Base-by-base conservation (phyloP, 2,888 invertebrate species). In the Eupelmus urozonus region DNA sequence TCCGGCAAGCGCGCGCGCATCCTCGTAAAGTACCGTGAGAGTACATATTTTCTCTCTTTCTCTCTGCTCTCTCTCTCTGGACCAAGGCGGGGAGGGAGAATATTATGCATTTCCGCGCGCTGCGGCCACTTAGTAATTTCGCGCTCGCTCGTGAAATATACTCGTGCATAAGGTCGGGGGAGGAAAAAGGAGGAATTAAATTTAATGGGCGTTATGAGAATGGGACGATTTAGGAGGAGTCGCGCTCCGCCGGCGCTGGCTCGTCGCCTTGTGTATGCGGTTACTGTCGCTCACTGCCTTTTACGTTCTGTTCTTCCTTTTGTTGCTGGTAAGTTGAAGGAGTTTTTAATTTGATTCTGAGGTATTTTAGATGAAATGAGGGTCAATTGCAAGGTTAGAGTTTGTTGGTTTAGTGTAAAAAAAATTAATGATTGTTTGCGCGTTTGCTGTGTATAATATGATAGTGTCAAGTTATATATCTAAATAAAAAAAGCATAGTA, bases 111-210 rank as follows among this genome's bases (percentile, higher is more conserved):
- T 78, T 78, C 59, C 74, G 60, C n/a, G 27, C 40, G 27, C 11
- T 27, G 34, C 2, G 34, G 63, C 66, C 70, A 74, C 70, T 78
- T 70, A n/a, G 70, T 74, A 78, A 78, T 70, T 78, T 70, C 40
- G 59, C 53, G 65, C 70, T 57, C 62, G 40, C 67, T 67, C 34
- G 45, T 57, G 59, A 62, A 53, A 67, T 75, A 29, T 40, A 40
- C 16, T 27, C 51, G 42, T 13, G 34, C 1, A 18, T 73, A 25
- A 20, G 23, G 27, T 18, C 57, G 69, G 13, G 27, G 45, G 27
- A 45, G 18, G 53, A 53, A 34, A 29, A n/a, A 53, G 53, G n/a
- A 3, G 42, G n/a, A 70, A 65, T 59, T 76, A 59, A 70, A 65
- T 60, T 77, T 71, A 71, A 77, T 71, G 40, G 25, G 60, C 65